phyloP scores from a whole-genome alignment of 1,140 invertebrate genomes.

The Ips typographus region DNA sequence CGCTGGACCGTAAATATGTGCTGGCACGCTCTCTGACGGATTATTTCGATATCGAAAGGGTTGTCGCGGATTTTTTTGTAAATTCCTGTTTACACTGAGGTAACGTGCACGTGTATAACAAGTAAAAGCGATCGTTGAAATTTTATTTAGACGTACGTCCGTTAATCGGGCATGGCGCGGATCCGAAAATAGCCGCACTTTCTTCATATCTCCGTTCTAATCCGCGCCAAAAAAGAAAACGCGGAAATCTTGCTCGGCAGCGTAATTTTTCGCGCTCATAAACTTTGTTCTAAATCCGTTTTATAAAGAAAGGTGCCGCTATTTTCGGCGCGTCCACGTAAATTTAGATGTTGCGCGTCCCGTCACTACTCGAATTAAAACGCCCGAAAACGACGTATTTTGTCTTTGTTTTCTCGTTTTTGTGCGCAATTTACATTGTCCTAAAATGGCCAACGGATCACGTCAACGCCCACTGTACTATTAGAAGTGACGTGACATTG shows the following conservation, averaged over 20 bases:
- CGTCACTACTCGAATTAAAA: slow-evolving; percentile 29
- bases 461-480: too few relatives aligned
- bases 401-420: slow-evolving; percentile 8
- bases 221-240: slow-evolving; percentile 30
- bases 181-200: slow-evolving; percentile 5
- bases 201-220: slow-evolving; percentile 16
- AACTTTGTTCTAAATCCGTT: slow-evolving; percentile 35
- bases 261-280: slow-evolving; percentile 30
- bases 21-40: too few relatives aligned
- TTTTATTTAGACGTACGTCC: slow-evolving; percentile 1
- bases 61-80: too few relatives aligned
- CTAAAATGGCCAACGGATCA: too few relatives aligned
- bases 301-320: slow-evolving; percentile 31
- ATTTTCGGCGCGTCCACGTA: slow-evolving; percentile 23
- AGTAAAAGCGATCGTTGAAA: background rate
- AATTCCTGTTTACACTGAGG: background rate
- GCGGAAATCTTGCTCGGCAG: slow-evolving; percentile 27
- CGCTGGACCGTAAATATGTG: too few relatives aligned
- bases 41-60: too few relatives aligned
- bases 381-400: slow-evolving; percentile 27
- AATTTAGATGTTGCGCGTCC: slow-evolving; percentile 30
- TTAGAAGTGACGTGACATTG: too few relatives aligned
- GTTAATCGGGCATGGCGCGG: background rate
- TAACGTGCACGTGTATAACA: too few relatives aligned
- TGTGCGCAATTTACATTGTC: too few relatives aligned